Base-by-base conservation (phyloP, 1,140 invertebrate species). In the Pogonus chalceus region DNA sequence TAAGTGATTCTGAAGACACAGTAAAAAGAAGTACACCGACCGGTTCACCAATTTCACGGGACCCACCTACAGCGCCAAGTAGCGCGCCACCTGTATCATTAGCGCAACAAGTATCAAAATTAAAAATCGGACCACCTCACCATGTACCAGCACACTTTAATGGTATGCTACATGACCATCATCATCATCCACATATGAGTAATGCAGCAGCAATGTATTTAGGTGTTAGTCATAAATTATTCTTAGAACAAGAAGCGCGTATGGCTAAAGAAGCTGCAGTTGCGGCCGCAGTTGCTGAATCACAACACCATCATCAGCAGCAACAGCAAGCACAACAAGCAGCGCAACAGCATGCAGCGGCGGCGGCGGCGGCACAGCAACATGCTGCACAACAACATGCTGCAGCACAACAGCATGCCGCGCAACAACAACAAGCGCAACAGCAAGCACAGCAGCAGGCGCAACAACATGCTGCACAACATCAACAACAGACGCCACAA, bases 131-230 rank as follows among this genome's bases (percentile, higher is more conserved):
- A 61, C 75, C 74, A 35, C 78, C 76, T 23, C 64, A 64, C 2
- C 76, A 78, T 61, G 65, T 14, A 59, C 60, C 65, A 52, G 62
- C 60, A 20, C 64, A 63, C 53, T 68, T 71, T 52, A 69, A 66
- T 56, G 65, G 62, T 56, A 69, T 82, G 62, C 73, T 76, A 49
- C 78, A 79, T 20, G 68, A 67, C 48, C 75, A 74, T 21, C 75
- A 75, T 54, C 72, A 72, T 22, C 77, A 81, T 59, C 75, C 76
- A 9, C 82, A 76, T 56, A 67, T 81, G 37, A 82, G 78, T 58
- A 82, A 79, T 60, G 82, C 83, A 14, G 83, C 84, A 1, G 84
- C 83, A 31, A 86, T 87, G 83, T 87, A 87, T 64, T 71, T 85
- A 51, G 82, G 82, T 31, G 79, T 80, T 1, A 80, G 78, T 58